phyloP scores from a whole-genome alignment of 2,113 vertebrate species.

The Isichthys henryi region DNA sequence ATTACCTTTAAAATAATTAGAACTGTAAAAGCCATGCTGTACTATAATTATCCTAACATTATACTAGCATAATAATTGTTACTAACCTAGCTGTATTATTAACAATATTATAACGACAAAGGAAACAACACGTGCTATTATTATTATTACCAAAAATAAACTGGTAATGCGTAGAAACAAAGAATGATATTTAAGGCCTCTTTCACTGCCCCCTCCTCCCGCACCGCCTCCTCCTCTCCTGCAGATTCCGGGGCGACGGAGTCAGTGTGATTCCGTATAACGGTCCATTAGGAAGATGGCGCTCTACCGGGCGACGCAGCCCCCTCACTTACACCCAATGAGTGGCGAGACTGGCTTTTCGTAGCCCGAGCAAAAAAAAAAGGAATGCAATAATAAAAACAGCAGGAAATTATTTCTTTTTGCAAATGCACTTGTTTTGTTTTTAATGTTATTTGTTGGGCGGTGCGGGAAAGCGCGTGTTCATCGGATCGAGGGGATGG shows the following conservation, averaged over 20 bases:
- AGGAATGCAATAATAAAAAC: background rate
- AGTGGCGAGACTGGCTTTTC: background rate
- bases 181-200: conserved; percentile 6
- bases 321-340: conserved; percentile 11
- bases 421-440: background rate
- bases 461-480: background rate
- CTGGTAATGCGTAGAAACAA: conserved; percentile 5
- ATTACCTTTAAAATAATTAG: background rate
- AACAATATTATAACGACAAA: background rate
- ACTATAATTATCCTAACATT: background rate
- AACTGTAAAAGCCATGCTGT: background rate
- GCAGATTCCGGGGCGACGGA: conserved; percentile 9
- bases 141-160: background rate
- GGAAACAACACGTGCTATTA: background rate
- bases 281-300: conserved; percentile 27
- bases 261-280: conserved; percentile 6
- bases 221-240: conserved; percentile 1
- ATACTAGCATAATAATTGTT: background rate
- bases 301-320: conserved; percentile 34
- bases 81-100: background rate
- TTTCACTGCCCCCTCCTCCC: background rate
- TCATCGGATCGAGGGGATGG: background rate
- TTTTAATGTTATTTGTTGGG: background rate
- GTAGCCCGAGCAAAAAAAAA: background rate
- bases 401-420: background rate